These are phyloP conservation scores for Marmota flaviventris DNA, from an alignment of 2,113 vertebrate genomes.

Conservation along the genomic window DNA sequence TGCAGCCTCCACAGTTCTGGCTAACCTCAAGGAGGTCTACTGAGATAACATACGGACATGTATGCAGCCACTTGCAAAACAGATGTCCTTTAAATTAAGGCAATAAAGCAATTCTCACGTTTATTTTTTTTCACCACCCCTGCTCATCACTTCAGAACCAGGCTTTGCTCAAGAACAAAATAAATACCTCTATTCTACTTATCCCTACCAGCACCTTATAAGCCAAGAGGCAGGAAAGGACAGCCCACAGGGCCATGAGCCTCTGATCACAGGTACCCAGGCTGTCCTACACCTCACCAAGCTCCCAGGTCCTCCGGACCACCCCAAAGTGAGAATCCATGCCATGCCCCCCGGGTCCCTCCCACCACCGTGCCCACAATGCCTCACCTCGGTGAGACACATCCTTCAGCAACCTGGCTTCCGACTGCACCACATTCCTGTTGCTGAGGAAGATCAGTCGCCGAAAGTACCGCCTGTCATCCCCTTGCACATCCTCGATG, in stretches of 20 bases:
- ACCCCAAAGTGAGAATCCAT: not conserved
- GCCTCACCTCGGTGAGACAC: constrained; percentile 78
- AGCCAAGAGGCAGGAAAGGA: not conserved
- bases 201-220: not conserved
- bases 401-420: constrained; percentile 90
- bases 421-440: constrained; percentile 95
- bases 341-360: not conserved
- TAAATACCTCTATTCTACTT: too few species aligned
- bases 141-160: not conserved
- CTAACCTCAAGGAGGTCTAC: not conserved
- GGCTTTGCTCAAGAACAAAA: not conserved
- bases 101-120: not conserved
- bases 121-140: too few species aligned
- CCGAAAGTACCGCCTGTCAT: constrained; percentile 91
- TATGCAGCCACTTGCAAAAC: not conserved
- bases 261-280: not conserved
- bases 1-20: too few species aligned
- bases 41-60: not conserved
- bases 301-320: not conserved
- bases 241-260: not conserved
- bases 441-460: constrained; percentile 95
- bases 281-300: not conserved
- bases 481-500: constrained; percentile 96
- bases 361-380: accelerated
- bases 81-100: not conserved